A percentile compares a stretch with the other conserved stretches of the same genome.
Evolutionary conservation across 1,140 invertebrate species (phyloP).

Genomic region (Saccostrea glomerata): DNA sequence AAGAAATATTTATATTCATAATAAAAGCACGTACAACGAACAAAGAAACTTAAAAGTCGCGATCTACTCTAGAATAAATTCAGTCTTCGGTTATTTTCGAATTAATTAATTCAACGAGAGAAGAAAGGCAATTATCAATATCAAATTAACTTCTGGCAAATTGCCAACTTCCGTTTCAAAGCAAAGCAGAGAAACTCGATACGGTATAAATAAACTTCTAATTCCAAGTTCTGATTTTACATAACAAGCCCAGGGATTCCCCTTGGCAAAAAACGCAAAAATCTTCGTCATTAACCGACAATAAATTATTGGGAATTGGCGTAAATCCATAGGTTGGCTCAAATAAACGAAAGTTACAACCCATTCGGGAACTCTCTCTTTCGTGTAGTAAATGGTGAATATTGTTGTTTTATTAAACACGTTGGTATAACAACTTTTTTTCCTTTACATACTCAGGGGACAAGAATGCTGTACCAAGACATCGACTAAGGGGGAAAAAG

Average conservation of each 20-base stretch:
- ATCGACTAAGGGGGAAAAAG: background rate
- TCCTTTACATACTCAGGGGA: background rate
- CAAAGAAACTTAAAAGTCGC: background rate
- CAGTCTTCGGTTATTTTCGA: background rate
- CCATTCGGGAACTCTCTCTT: background rate
- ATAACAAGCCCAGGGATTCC: background rate
- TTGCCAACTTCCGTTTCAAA: conserved; percentile 13
- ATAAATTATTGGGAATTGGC: background rate
- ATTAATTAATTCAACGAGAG: background rate
- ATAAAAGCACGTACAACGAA: no score
- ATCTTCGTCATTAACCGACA: background rate
- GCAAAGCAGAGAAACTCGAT: background rate
- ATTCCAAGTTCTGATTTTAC: background rate
- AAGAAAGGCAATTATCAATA: background rate
- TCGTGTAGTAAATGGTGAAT: background rate
- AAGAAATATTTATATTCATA: no score
- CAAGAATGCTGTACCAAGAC: background rate
- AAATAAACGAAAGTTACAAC: background rate
- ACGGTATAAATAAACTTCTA: background rate
- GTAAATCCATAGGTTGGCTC: background rate
- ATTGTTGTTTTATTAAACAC: conserved; percentile 1
- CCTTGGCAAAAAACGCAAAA: background rate
- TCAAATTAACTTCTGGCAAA: background rate
- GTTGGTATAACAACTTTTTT: background rate
- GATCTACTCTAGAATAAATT: background rate